Evolutionary conservation across 2,797 vertebrate genomes (phyloP).

Genomic region (Syncerus caffer): DNA sequence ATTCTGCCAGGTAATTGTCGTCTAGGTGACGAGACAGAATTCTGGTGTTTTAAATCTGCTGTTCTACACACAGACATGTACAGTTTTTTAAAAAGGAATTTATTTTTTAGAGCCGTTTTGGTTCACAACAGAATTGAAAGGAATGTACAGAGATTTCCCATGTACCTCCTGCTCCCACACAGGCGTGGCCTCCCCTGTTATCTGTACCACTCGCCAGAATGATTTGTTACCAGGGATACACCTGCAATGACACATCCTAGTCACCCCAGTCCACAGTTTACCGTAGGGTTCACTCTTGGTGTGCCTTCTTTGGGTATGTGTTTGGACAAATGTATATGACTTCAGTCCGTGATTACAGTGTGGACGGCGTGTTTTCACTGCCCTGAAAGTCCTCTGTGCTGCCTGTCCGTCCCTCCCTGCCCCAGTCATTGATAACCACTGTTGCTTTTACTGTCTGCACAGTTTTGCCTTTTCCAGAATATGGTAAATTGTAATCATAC

Average conservation of each 20-base stretch:
- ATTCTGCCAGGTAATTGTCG: neutral
- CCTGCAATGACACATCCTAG: neutral
- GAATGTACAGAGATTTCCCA: neutral
- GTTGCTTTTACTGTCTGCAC: neutral
- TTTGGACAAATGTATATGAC: neutral
- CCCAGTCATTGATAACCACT: no score
- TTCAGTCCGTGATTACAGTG: neutral
- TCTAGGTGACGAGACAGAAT: neutral
- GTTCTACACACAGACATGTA: no score
- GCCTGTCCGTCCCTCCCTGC: neutral
- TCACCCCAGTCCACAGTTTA: neutral
- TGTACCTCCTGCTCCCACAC: neutral
- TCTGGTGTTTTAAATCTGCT: neutral
- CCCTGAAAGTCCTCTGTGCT: neutral
- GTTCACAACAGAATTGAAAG: neutral
- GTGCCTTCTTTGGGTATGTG: neutral
- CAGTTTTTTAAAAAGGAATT: neutral
- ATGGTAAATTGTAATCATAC: neutral
- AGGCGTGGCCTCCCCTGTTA: neutral
- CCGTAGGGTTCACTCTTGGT: neutral
- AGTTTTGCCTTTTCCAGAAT: neutral
- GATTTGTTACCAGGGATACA: neutral
- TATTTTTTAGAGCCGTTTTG: neutral
- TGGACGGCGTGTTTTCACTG: neutral
- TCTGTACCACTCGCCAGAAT: neutral